Conservation (phyloP, 2,888 invertebrate species). For the Drosophila helvetica region DNA sequence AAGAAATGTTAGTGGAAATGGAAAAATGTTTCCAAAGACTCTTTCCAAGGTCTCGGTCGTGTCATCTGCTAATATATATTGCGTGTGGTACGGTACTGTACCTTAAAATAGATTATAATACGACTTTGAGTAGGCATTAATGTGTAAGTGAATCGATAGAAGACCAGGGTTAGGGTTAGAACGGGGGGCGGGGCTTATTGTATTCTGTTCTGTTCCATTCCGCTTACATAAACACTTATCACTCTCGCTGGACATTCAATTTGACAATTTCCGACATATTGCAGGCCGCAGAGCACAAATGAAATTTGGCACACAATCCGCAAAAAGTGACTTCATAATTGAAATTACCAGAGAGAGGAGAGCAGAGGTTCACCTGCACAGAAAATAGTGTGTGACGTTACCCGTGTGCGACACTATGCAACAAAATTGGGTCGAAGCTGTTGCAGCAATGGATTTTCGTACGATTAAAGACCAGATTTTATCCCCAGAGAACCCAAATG, state of each 20-base stretch:
- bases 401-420: conserved; percentile 14
- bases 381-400: conserved; percentile 50
- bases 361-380: conserved; percentile 22
- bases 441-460: conserved; percentile 4
- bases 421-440: conserved; percentile 2
- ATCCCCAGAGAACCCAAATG: too few species aligned
- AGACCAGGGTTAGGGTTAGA: background rate
- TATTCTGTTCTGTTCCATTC: background rate
- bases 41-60: conserved; percentile 12
- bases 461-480: background rate
- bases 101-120: conserved; percentile 35
- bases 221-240: conserved; percentile 17
- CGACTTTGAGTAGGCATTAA: conserved; percentile 15
- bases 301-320: conserved; percentile 32
- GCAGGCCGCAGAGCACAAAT: conserved; percentile 4
- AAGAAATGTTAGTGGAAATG: conserved; percentile 18
- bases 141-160: conserved; percentile 29
- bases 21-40: background rate
- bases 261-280: conserved; percentile 20
- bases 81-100: conserved; percentile 22
- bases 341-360: conserved; percentile 5
- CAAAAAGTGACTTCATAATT: conserved; percentile 47
- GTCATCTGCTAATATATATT: conserved; percentile 22
- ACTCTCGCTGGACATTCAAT: conserved; percentile 16
- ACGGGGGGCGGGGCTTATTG: too few species aligned